These are phyloP conservation scores for Thera obeliscata DNA, from an alignment of 2,888 invertebrate species.

Conservation along the genomic window DNA sequence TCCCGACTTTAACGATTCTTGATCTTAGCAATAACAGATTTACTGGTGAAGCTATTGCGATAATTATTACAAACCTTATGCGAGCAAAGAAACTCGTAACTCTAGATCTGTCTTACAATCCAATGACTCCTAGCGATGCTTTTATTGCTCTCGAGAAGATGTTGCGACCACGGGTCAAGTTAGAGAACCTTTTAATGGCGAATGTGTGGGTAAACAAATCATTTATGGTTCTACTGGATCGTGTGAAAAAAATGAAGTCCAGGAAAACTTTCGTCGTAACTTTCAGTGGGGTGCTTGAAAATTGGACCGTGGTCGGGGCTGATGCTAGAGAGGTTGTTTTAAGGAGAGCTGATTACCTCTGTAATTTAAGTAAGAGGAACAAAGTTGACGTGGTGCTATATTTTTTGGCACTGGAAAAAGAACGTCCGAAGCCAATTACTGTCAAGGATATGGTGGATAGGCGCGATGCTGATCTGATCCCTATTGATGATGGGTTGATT, in stretches of 20 bases:
- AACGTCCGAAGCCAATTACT: constrained; percentile 34
- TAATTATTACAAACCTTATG: constrained; percentile 43
- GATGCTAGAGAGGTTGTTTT: constrained; percentile 53
- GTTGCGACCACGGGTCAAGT: constrained; percentile 48
- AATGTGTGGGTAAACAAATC: constrained; percentile 50
- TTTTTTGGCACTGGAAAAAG: constrained; percentile 45
- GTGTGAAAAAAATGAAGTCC: constrained; percentile 48
- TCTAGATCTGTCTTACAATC: constrained; percentile 58
- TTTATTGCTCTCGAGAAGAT: constrained; percentile 46
- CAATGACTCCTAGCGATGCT: constrained; percentile 50
- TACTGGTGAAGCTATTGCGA: constrained; percentile 42
- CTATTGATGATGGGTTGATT: constrained; percentile 50
- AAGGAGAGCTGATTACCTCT: constrained; percentile 51
- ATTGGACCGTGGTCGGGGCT: constrained; percentile 47
- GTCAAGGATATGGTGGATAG: constrained; percentile 39
- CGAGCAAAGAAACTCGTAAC: constrained; percentile 49
- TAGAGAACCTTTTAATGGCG: constrained; percentile 51
- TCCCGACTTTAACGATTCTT: constrained; percentile 48
- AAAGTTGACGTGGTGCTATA: constrained; percentile 46
- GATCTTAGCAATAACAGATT: constrained; percentile 56
- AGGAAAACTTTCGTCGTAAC: constrained; percentile 48
- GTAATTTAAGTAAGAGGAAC: constrained; percentile 39
- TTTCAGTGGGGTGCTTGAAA: constrained; percentile 47
- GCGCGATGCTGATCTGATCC: constrained; percentile 31
- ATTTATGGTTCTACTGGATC: constrained; percentile 46